Base-by-base conservation (phyloP, 2,113 vertebrate genomes). In the Rhinolophus ferrumequinum region DNA sequence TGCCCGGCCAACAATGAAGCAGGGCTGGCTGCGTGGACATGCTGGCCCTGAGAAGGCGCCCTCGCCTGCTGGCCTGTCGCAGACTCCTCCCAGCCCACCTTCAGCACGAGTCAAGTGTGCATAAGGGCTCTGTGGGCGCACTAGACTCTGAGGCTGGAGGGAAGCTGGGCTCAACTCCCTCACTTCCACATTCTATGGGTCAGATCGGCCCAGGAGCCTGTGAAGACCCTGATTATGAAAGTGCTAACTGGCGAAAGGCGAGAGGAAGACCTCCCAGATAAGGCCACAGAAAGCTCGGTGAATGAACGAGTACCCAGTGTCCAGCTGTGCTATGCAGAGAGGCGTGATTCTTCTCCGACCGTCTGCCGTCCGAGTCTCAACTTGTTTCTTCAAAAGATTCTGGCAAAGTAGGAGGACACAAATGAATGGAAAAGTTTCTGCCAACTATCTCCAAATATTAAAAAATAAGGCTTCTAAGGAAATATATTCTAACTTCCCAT, bases 361-460 rank as follows among this genome's bases (percentile, higher is more conserved):
- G 47, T 99, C 99, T 10, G 99, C 99, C 0, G 99, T 99, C 96
- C 99, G 99, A 0, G 99, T 99, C 97, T 99, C 99, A 87, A 99
- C 99, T 98, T 99, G 99, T 94, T 99, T 99, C 98, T 99, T 99
- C 98, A 99, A 98, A 77, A 99, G 99, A 98, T 99, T 99, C 99
- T 99, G 98, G 76, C 93, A 88, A 94, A 95, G 96, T 50, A 97
- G 92, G 94, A 24, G 95, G 8, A 77, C 5, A 89, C 18, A 94
- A 67, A 70, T 67, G 47, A 97, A 92, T 85, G 58, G 15, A 77
- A 77, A 86, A 28, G 14, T 82, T 41, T 67, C 58, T 60, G 47
- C 26, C 56, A 87, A 85, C 24, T 62, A 60, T 19, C 33, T 87
- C 26, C 10, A 90, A 76, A 35, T 47, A 72, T n/a, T 5, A 77